Base-by-base conservation (phyloP, 2,888 invertebrate species). In the Netelia virgata region DNA sequence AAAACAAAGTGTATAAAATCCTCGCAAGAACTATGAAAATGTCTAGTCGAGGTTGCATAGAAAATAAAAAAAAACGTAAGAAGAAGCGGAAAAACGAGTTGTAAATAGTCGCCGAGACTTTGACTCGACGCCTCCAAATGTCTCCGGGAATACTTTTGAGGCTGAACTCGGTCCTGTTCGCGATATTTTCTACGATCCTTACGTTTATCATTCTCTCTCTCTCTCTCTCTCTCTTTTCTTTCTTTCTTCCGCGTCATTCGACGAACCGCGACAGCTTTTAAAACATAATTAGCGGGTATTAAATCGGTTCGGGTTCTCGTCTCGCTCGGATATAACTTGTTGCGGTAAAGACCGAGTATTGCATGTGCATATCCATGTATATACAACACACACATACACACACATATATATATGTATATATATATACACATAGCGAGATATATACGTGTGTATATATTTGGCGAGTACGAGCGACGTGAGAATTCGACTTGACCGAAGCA, bases 401-500 rank as follows among this genome's bases (percentile, higher is more conserved):
- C n/a, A n/a, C 16, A 53, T 28, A 36, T 59, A 72, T 20, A 36
- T 28, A n/a, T 23, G 36, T 55, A 55, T 59, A 76, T 64, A 57
- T 64, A 55, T n/a, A 11, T 11, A 75, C 43, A 76, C 11, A 41
- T 47, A 36, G 28, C 16, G 18, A 41, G 20, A 10, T 50, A 69
- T 50, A 69, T 47, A 23, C 23, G 28, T 20, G 16, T 55, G 23
- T 68, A 68, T 55, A 43, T 74, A 63, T 36, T 66, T 47, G 16
- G n/a, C 50, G 68, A 81, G 63, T 61, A 53, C 11, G 63, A 59
- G 68, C 70, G 74, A 84, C 84, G 84, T 84, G 84, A 84, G 84
- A 82, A 84, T 82, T 82, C 70, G 77, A 78, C 64, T 74, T 82
- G 84, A 78, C 57, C 75, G 82, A 70, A 75, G 82, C 75, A 84